Conservation (phyloP, 2,888 invertebrate species). For the Amorpha juglandis region DNA sequence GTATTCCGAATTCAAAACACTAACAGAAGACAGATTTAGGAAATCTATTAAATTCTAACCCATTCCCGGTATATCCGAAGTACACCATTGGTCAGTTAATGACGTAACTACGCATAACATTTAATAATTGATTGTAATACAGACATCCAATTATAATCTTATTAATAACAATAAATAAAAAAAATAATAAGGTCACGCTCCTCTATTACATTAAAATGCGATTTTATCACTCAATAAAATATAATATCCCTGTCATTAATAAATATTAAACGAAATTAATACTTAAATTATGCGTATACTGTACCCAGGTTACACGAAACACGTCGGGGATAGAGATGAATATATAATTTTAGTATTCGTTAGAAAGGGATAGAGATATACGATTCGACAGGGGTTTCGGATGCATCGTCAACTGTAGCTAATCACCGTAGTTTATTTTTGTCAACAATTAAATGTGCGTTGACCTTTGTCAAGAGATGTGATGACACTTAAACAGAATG, state of each 20-base stretch:
- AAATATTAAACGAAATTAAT: constrained; percentile 2
- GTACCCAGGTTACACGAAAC: background rate
- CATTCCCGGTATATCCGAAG: too few species aligned
- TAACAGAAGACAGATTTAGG: too few species aligned
- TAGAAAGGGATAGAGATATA: constrained; percentile 33
- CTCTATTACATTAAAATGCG: background rate
- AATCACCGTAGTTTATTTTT: constrained; percentile 52
- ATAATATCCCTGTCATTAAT: background rate
- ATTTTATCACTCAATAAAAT: constrained; percentile 1
- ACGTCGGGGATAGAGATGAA: constrained; percentile 35
- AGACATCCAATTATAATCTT: background rate
- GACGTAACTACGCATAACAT: too few species aligned
- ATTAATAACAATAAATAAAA: constrained; percentile 6
- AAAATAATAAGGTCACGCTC: background rate
- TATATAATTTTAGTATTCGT: background rate
- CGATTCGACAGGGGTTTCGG: constrained; percentile 18
- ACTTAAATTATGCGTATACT: constrained; percentile 10
- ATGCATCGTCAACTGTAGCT: constrained; percentile 45
- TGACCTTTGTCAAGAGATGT: constrained; percentile 38
- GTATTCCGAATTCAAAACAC: too few species aligned
- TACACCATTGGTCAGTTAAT: too few species aligned
- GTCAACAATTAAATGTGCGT: constrained; percentile 48
- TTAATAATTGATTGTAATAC: background rate
- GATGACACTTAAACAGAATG: background rate
- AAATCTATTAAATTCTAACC: too few species aligned